A percentile compares a stretch with the other conserved stretches of the same genome.
Evolutionary conservation across 2,113 vertebrate genomes (phyloP).

Genomic region (Garra rufa): DNA sequence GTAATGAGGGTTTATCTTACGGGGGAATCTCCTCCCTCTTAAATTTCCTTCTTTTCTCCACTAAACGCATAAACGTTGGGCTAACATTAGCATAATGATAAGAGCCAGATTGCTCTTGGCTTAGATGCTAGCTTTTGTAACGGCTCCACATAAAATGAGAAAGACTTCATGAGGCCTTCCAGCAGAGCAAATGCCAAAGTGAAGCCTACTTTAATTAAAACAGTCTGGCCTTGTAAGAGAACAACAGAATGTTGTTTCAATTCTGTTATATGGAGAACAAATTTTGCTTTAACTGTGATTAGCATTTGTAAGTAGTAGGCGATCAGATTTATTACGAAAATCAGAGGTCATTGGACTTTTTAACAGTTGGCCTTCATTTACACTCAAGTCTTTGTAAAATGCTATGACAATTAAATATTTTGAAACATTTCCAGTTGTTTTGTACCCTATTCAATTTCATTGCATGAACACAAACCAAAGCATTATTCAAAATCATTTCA

Average conservation of each 20-base stretch:
- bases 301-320: not conserved
- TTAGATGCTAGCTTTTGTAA: constrained; percentile 54
- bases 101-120: constrained; percentile 57
- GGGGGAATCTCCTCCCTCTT: constrained; percentile 62
- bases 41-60: constrained; percentile 51
- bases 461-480: not conserved
- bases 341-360: not conserved
- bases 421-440: not conserved
- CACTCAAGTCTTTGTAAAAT: not conserved
- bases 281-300: constrained; percentile 4
- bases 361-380: not conserved
- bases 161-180: not conserved
- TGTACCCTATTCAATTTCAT: not conserved
- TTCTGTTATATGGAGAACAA: not conserved
- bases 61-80: constrained; percentile 48
- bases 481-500: not conserved
- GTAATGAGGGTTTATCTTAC: constrained; percentile 73
- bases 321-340: not conserved
- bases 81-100: constrained; percentile 65
- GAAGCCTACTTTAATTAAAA: constrained; percentile 33
- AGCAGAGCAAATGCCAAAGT: not conserved
- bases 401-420: not conserved
- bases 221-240: constrained; percentile 25
- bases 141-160: constrained; percentile 49
- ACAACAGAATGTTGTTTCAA: constrained; percentile 20